A percentile compares a stretch with the other conserved stretches of the same genome.
Conservation (phyloP, 2,113 vertebrate genomes). For the Megaptera novaeangliae region DNA sequence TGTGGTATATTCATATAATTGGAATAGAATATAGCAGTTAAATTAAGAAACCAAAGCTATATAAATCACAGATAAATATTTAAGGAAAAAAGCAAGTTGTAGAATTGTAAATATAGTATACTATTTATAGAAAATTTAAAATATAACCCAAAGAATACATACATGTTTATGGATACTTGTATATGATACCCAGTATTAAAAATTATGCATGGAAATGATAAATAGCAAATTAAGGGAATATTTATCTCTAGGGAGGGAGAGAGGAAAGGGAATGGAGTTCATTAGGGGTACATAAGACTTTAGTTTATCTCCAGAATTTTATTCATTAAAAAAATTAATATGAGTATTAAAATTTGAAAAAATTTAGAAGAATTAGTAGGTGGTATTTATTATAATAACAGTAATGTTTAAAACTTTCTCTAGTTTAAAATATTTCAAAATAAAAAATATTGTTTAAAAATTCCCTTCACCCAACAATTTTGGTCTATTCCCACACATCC, state of each 20-base stretch:
- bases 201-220: not conserved
- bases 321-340: not conserved
- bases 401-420: not conserved
- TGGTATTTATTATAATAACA: not conserved
- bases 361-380: not conserved
- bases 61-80: not conserved
- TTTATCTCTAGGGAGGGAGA: not conserved
- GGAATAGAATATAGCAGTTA: not conserved
- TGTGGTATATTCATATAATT: not conserved
- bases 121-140: not conserved
- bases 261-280: not conserved
- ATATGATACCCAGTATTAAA: not conserved
- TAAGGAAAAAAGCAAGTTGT: not conserved
- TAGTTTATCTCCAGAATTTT: not conserved
- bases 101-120: not conserved
- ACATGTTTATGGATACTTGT: not conserved
- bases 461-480: not conserved
- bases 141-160: not conserved
- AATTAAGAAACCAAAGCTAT: not conserved
- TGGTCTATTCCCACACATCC: not conserved
- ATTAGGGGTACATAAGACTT: not conserved
- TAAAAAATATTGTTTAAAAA: not conserved
- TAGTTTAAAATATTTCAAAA: slow-evolving; percentile 11
- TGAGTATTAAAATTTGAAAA: not conserved
- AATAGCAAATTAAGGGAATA: not conserved